phyloP scores from a whole-genome alignment of 2,797 vertebrate species.

The Diplodus puntazzo region DNA sequence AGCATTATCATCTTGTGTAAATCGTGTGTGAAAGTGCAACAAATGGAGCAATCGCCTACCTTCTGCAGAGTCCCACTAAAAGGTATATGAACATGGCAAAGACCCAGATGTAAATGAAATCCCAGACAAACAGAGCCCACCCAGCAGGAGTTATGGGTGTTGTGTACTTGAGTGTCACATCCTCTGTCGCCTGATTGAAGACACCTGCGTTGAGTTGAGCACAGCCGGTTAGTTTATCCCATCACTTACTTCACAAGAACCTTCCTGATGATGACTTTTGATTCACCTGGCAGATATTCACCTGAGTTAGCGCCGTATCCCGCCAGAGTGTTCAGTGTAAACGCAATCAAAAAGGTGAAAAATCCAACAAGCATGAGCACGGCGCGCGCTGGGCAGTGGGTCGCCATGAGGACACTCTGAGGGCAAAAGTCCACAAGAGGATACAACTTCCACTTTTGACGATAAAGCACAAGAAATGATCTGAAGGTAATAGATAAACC shows the following conservation, averaged over 20 bases:
- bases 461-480: background rate
- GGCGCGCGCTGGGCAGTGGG: slow-evolving; percentile 39
- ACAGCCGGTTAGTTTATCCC: background rate
- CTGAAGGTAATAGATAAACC: background rate
- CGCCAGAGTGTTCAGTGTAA: slow-evolving; percentile 68
- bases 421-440: slow-evolving; percentile 42
- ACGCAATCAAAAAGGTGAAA: slow-evolving; percentile 47
- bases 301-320: slow-evolving; percentile 67
- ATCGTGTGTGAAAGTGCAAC: slow-evolving; percentile 23
- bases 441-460: background rate
- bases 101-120: slow-evolving; percentile 73
- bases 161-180: slow-evolving; percentile 67
- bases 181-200: slow-evolving; percentile 72
- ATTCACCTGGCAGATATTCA: slow-evolving; percentile 40
- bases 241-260: background rate
- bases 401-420: slow-evolving; percentile 60
- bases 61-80: slow-evolving; percentile 71
- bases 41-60: slow-evolving; percentile 57
- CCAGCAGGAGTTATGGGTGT: slow-evolving; percentile 73
- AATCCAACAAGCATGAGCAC: slow-evolving; percentile 71
- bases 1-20: slow-evolving; percentile 1
- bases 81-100: slow-evolving; percentile 77
- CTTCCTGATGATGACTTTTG: background rate
- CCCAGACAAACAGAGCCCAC: slow-evolving; percentile 77
- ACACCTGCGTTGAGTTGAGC: slow-evolving; percentile 57